Evolutionary conservation across 1,140 invertebrate species (phyloP), one percentile per base, ranked within the genome.

Genomic region (Diuraphis noxia): DNA sequence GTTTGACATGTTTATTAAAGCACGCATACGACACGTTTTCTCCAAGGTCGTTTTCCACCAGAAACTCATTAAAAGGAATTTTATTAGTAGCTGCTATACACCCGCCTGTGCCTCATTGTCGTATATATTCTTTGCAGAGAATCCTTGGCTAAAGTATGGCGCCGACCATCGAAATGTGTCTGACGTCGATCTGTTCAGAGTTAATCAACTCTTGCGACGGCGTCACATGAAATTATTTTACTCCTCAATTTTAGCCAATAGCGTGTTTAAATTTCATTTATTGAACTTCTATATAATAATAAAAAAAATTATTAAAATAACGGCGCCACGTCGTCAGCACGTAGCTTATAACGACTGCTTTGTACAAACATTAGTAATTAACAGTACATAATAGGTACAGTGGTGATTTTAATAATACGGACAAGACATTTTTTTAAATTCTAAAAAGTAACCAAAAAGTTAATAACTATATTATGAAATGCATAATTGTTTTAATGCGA

Each of bases 51-150:
- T 79, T 40, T 56, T 25, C 25, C 23, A 46, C 63, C 40, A 79
- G 72, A 90, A 90, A 90, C 63, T 90, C 88, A 90, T 90, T 90
- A 90, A 90, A 90, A 43, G 40, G 19, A 43, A 90, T 90, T 90
- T 90, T 90, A 90, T 90, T 90, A 79, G 63, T 36, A 23, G 38
- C 40, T 21, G 17, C 56, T 36, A 17, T 43, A 13, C 13, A 36
- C 63, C 56, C 88, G 7, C n/a, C 1, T 23, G 34, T n/a, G 7
- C 30, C 6, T 7, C n/a, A 6, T 38, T 23, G 25, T 25, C 30
- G 40, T 17, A 19, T 79, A 77, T 21, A 43, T 90, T n/a, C 30
- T 41, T n/a, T n/a, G 52, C 34, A 13, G 36, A 10, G 85, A 34
- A 86, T 72, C 40, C 41, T 46, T 72, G 63, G 63, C 88, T 77